These are phyloP conservation scores for Nycticebus coucang DNA, from an alignment of 2,113 vertebrate genomes.

Conservation along the genomic window DNA sequence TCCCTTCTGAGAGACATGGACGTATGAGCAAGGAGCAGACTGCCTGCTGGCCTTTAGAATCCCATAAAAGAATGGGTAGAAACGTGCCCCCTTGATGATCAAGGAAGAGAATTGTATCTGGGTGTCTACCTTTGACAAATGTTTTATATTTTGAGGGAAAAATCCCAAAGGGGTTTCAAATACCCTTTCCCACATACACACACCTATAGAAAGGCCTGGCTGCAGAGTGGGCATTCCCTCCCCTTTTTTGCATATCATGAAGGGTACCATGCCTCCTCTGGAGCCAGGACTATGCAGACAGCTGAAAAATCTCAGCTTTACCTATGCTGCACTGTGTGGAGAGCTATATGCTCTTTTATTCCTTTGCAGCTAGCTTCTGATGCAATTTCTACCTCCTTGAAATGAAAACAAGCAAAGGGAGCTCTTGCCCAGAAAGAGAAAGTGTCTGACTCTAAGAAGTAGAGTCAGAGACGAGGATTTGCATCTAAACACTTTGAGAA, in stretches of 20 bases:
- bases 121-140: background rate
- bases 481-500: background rate
- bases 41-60: background rate
- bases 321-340: background rate
- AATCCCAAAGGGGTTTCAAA: background rate
- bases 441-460: background rate
- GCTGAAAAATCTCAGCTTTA: background rate
- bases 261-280: background rate
- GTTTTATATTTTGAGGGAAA: background rate
- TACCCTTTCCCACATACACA: background rate
- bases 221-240: background rate
- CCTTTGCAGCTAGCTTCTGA: background rate
- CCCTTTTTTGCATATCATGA: background rate
- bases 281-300: background rate
- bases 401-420: background rate
- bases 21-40: fast-evolving
- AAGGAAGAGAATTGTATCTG: background rate
- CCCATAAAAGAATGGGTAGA: background rate
- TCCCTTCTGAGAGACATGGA: background rate
- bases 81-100: background rate
- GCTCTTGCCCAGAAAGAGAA: background rate
- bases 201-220: background rate
- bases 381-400: background rate
- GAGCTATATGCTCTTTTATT: background rate
- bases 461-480: background rate